Conservation (phyloP, 1,140 invertebrate species). For the Saccostrea cuccullata region DNA sequence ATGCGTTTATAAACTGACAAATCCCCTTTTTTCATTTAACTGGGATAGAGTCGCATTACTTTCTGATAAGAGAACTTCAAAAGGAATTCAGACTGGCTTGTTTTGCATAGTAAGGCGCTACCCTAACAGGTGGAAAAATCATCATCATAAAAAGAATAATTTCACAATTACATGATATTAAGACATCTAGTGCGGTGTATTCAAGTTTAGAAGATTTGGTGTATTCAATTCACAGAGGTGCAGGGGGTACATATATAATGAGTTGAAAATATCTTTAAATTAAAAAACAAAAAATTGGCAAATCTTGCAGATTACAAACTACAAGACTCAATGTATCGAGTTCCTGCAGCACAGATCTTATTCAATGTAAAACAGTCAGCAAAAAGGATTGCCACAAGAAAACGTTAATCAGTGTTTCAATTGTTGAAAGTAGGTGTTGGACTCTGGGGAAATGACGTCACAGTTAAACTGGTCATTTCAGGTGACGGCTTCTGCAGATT, state of each 20-base stretch:
- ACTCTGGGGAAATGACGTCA: not conserved
- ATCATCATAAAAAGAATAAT: not conserved
- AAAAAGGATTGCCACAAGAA: too few relatives aligned
- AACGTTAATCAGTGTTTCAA: too few relatives aligned
- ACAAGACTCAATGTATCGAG: too few relatives aligned
- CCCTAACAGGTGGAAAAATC: not conserved
- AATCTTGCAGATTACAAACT: too few relatives aligned
- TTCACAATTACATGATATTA: not conserved
- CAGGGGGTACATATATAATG: too few relatives aligned
- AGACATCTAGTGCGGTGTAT: not conserved
- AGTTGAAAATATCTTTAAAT: too few relatives aligned
- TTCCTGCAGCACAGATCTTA: too few relatives aligned
- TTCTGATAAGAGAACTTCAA: not conserved
- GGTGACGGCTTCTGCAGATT: too few relatives aligned
- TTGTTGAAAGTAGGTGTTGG: not conserved
- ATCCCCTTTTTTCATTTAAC: not conserved
- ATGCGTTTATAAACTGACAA: constrained; percentile 28
- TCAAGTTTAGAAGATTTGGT: not conserved
- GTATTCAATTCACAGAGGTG: too few relatives aligned
- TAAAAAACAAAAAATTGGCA: too few relatives aligned
- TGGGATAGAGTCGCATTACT: not conserved
- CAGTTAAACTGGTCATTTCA: not conserved
- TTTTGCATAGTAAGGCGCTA: not conserved
- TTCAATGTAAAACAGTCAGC: too few relatives aligned
- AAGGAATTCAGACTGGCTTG: not conserved